Evolutionary conservation across 2,113 vertebrate species (phyloP), one percentile per base, ranked within the genome.

Genomic region (Typhlomys cinereus): DNA sequence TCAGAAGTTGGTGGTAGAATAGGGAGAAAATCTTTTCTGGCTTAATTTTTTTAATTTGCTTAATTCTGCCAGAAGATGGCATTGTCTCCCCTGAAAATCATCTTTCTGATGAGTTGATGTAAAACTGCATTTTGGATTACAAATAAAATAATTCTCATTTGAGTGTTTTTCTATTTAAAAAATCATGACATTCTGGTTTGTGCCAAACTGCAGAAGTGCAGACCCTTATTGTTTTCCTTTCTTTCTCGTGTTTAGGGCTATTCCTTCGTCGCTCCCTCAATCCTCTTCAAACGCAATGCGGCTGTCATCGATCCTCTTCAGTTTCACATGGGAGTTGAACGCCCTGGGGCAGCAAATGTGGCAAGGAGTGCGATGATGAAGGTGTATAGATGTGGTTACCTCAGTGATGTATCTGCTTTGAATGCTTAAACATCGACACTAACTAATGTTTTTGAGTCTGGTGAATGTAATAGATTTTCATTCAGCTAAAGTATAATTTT

Each of bases 311-410:
- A 99, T 91, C 98, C 98, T 10, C 96, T 99, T 89, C 99, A 99
- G 97, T 98, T 99, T 97, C 98, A 98, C 61, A 93, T 98, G 61
- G 99, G 97, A 67, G 97, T 98, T 5, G 99, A 99, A 50, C 98
- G 99, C 61, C 99, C 99, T 10, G 99, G 99, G 88, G 97, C 97
- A 54, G 98, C 98, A 34, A 98, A 98, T 61, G 99, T 99, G 78
- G 99, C 99, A 87, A 98, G 99, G 96, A 99, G 99, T 92, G 99
- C 98, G 89, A 99, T 99, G 99, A 98, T 99, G 98, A 99, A 99
- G 99, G 99, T 99, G 98, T 75, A 10, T 1, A 36, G 82, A 14
- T 8, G 57, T 64, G 84, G 57, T 10, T 34, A 21, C 20, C 31
- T 79, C 27, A 41, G 9, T 25, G 54, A 10, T 71, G 10, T 17